These are phyloP conservation scores for Etheostoma spectabile DNA, from an alignment of 2,113 vertebrate species.

Conservation along the genomic window DNA sequence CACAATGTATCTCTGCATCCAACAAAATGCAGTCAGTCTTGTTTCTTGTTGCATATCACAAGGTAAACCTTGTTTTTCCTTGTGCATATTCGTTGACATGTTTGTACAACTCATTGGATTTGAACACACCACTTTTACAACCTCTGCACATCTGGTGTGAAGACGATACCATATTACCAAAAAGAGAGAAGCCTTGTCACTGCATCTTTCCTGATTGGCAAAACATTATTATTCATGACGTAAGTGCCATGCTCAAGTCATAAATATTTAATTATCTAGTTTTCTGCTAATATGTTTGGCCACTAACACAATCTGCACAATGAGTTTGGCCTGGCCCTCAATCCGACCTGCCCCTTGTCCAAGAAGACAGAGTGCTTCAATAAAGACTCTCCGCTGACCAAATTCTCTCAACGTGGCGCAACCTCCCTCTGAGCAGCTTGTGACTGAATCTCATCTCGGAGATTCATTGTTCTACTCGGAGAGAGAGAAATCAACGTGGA, in stretches of 20 bases:
- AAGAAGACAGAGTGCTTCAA: slow-evolving; percentile 72
- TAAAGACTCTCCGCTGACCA: slow-evolving; percentile 62
- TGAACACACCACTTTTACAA: slow-evolving; percentile 3
- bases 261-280: slow-evolving; percentile 20
- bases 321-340: slow-evolving; percentile 28
- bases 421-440: slow-evolving; percentile 62
- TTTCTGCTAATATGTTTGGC: slow-evolving; percentile 29
- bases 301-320: slow-evolving; percentile 20
- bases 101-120: slow-evolving; percentile 14
- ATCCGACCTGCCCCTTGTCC: slow-evolving; percentile 57
- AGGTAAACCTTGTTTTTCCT: neutral
- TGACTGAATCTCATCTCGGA: slow-evolving; percentile 64
- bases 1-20: neutral
- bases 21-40: slow-evolving; percentile 33
- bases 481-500: slow-evolving; percentile 24
- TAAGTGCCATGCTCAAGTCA: neutral
- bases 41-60: neutral
- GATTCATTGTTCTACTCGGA: slow-evolving; percentile 69
- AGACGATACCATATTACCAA: slow-evolving; percentile 2
- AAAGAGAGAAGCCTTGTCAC: neutral
- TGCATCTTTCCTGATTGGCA: slow-evolving; percentile 9
- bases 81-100: neutral
- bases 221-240: slow-evolving; percentile 18
- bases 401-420: slow-evolving; percentile 62
- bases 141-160: slow-evolving; percentile 33